A percentile compares a stretch with the other conserved stretches of the same genome.
Conservation (phyloP, 2,888 invertebrate species). For the Adela reaumurella region DNA sequence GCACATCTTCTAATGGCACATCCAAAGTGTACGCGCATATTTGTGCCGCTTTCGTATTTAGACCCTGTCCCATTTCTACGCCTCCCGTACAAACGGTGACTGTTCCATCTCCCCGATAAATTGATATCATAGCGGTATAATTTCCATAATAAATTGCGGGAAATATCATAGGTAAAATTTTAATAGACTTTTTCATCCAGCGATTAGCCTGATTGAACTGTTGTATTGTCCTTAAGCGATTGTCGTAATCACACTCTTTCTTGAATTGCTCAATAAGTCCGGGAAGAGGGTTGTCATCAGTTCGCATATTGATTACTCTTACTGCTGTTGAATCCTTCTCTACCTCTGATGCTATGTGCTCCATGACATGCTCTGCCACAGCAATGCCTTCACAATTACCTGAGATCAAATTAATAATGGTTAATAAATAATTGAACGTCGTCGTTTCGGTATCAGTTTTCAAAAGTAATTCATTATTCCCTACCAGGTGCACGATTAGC, state of each 20-base stretch:
- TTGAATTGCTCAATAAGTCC: constrained; percentile 54
- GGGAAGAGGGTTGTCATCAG: constrained; percentile 36
- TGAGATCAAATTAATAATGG: too few relatives aligned
- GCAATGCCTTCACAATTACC: constrained; percentile 58
- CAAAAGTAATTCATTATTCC: too few relatives aligned
- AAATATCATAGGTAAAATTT: constrained; percentile 64
- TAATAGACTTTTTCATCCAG: constrained; percentile 72
- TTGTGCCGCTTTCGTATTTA: constrained; percentile 76
- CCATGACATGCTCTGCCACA: constrained; percentile 63
- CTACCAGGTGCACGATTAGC: too few relatives aligned
- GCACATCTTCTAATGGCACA: constrained; percentile 60
- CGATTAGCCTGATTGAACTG: constrained; percentile 63
- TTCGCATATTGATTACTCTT: constrained; percentile 51
- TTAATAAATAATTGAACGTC: too few relatives aligned
- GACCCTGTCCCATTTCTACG: constrained; percentile 74
- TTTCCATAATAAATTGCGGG: constrained; percentile 52
- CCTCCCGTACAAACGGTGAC: constrained; percentile 69
- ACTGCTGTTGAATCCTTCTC: constrained; percentile 59
- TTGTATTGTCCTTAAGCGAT: constrained; percentile 42
- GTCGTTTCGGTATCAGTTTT: too few relatives aligned
- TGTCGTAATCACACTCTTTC: constrained; percentile 50
- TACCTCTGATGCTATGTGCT: constrained; percentile 58
- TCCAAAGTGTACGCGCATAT: constrained; percentile 70
- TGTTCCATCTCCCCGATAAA: constrained; percentile 67
- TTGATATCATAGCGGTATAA: constrained; percentile 58